Conservation (phyloP, 2,797 vertebrate species). For the Pristis pectinata region DNA sequence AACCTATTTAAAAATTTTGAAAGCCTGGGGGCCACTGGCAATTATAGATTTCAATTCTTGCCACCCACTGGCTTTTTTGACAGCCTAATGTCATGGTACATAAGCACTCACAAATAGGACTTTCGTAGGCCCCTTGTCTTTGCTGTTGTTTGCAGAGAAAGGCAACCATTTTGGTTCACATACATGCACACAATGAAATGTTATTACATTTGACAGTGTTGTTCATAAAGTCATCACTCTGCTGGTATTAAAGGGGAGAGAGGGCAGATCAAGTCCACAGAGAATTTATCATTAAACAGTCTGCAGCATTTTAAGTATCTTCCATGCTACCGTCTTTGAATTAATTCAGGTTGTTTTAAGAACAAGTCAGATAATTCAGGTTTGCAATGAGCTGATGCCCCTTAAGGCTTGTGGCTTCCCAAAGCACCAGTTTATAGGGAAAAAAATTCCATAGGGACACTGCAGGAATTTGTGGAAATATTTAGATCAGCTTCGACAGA, state of each 20-base stretch:
- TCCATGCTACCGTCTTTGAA: background rate
- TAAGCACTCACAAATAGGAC: constrained; percentile 21
- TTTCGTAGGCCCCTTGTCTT: background rate
- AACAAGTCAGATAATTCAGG: background rate
- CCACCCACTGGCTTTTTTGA: constrained; percentile 29
- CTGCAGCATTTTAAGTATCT: background rate
- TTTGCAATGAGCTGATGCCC: background rate
- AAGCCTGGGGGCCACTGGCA: constrained; percentile 29
- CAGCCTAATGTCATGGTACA: constrained; percentile 36
- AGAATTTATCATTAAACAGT: background rate
- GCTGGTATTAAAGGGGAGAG: background rate
- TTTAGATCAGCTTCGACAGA: background rate
- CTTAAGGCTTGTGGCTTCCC: background rate
- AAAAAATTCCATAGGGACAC: background rate
- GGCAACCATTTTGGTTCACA: constrained; percentile 26
- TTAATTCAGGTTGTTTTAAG: background rate
- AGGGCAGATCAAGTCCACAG: background rate
- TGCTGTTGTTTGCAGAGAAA: constrained; percentile 3
- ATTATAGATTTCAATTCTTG: constrained; percentile 35
- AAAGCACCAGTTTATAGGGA: background rate
- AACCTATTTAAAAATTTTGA: constrained; percentile 30
- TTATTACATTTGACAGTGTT: background rate
- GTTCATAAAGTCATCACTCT: background rate
- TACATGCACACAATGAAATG: background rate
- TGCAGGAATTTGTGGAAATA: background rate